These are phyloP conservation scores for Nephrocerus scutellatus DNA, from an alignment of 2,888 invertebrate genomes.

Conservation along the genomic window DNA sequence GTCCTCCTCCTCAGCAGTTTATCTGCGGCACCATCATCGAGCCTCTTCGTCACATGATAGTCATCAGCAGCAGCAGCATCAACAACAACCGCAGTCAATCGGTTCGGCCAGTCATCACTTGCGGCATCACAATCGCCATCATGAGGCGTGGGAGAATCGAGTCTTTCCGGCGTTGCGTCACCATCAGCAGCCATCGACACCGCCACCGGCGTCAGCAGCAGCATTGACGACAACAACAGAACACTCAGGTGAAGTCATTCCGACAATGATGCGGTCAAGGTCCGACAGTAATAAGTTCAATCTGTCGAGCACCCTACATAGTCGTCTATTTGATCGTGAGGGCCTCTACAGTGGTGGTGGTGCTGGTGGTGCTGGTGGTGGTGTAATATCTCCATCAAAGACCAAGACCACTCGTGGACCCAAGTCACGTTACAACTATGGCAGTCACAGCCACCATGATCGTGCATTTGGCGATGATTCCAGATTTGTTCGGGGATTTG, in stretches of 20 bases:
- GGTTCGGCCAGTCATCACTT: too few species aligned
- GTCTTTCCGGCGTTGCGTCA: conserved; percentile 35
- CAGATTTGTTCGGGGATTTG: conserved; percentile 5
- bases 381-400: too few species aligned
- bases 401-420: conserved; percentile 35
- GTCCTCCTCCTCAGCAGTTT: conserved; percentile 8
- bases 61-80: conserved; percentile 25
- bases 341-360: conserved; percentile 26
- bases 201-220: conserved; percentile 23
- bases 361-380: not conserved
- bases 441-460: conserved; percentile 1
- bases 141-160: conserved; percentile 37
- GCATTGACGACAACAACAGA: conserved; percentile 8
- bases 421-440: conserved; percentile 1
- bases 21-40: conserved; percentile 30
- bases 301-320: conserved; percentile 23
- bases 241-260: not conserved
- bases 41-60: conserved; percentile 34
- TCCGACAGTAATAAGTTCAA: conserved; percentile 17
- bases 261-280: conserved; percentile 13
- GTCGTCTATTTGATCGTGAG: conserved; percentile 42
- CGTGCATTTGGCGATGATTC: conserved; percentile 6
- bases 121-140: conserved; percentile 41
- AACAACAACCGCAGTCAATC: conserved; percentile 23
- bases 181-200: conserved; percentile 32